Evolutionary conservation across 2,888 invertebrate genomes (phyloP).

Genomic region (Abrostola tripartita): DNA sequence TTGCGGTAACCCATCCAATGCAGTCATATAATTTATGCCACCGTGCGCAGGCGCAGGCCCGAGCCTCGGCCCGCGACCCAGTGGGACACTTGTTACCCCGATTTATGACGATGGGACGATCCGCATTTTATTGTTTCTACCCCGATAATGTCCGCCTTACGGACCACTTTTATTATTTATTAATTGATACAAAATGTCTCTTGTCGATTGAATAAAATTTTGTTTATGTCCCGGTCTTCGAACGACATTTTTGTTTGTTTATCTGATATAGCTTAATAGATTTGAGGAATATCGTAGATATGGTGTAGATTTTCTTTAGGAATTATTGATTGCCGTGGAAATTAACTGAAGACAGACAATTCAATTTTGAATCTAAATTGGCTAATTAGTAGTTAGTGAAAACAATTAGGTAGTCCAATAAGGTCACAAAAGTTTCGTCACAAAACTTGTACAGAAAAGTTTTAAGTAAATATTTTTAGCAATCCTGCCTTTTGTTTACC

Average conservation of each 20-base stretch:
- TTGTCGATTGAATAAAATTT: conserved; percentile 64
- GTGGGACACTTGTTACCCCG: conserved; percentile 72
- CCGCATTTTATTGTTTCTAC: conserved; percentile 66
- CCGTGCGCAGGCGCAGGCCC: conserved; percentile 50
- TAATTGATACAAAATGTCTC: conserved; percentile 72
- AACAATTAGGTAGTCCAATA: too few species aligned
- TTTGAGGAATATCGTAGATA: conserved; percentile 52
- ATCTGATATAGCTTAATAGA: conserved; percentile 59
- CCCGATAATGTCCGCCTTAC: conserved; percentile 58
- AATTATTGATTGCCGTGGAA: too few species aligned
- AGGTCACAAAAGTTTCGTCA: too few species aligned
- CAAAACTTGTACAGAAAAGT: too few species aligned
- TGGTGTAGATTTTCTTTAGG: conserved; percentile 39
- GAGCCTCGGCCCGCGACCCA: conserved; percentile 56
- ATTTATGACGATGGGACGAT: conserved; percentile 71
- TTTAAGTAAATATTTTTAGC: too few species aligned
- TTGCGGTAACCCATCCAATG: conserved; percentile 43
- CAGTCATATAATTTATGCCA: conserved; percentile 69
- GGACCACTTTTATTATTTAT: conserved; percentile 76
- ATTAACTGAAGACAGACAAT: too few species aligned
- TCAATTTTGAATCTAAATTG: too few species aligned
- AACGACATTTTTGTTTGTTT: conserved; percentile 50
- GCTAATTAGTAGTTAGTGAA: too few species aligned
- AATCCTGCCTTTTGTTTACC: too few species aligned
- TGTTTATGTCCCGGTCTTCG: conserved; percentile 49